Percentiles rank a stretch among this genome's conserved stretches.
Conservation (phyloP, 2,797 vertebrate genomes). For the Sebastolobus altivelis region DNA sequence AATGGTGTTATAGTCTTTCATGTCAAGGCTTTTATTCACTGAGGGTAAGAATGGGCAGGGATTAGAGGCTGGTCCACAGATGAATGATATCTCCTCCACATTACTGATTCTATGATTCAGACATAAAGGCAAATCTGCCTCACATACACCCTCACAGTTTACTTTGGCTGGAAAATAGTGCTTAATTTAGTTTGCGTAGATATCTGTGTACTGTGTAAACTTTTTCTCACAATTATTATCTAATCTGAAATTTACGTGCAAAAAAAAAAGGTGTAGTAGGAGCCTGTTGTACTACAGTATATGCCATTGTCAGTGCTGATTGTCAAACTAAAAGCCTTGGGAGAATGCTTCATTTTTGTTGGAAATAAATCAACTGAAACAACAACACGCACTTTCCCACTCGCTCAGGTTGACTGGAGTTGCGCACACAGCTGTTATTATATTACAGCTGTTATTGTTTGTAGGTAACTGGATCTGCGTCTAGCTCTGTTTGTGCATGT, state of each 20-base stretch:
- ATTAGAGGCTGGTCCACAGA: slow-evolving; percentile 33
- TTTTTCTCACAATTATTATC: slow-evolving; percentile 14
- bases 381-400: neutral
- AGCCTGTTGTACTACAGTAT: neutral
- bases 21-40: slow-evolving; percentile 40
- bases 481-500: neutral
- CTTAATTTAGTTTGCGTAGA: slow-evolving; percentile 23
- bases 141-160: slow-evolving; percentile 25
- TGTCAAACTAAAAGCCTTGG: slow-evolving; percentile 3
- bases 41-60: slow-evolving; percentile 41
- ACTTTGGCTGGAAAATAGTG: slow-evolving; percentile 22
- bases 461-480: neutral
- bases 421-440: neutral
- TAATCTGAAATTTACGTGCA: slow-evolving; percentile 17
- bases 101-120: slow-evolving; percentile 25
- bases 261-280: neutral
- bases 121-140: slow-evolving; percentile 28
- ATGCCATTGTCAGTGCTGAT: neutral
- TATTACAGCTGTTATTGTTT: neutral
- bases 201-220: slow-evolving; percentile 2
- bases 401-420: neutral
- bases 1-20: slow-evolving; percentile 11
- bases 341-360: neutral
- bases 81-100: slow-evolving; percentile 40
- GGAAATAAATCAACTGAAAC: neutral